These are phyloP conservation scores for Neogobius melanostomus DNA, from an alignment of 2,113 vertebrate genomes.

Conservation along the genomic window DNA sequence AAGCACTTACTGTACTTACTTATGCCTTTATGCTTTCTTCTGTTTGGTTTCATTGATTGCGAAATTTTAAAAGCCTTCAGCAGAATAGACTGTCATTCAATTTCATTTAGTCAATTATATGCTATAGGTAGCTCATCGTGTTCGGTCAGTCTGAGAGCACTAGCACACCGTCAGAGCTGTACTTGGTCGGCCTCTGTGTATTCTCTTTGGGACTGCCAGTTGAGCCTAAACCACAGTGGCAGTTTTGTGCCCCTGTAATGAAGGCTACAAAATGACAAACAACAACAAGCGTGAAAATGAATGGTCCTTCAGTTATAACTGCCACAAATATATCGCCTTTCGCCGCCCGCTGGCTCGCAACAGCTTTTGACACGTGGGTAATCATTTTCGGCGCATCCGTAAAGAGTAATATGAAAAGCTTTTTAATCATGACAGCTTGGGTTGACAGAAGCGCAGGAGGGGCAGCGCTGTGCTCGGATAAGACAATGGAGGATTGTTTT, in stretches of 20 bases:
- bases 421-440: constrained; percentile 36
- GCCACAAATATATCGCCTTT: constrained; percentile 35
- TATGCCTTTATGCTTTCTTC: too few relatives aligned
- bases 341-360: constrained; percentile 21
- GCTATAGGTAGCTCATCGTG: too few relatives aligned
- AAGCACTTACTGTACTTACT: too few relatives aligned
- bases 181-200: not conserved
- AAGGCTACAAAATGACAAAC: constrained; percentile 56
- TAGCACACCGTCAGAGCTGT: not conserved
- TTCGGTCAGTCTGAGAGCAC: too few relatives aligned
- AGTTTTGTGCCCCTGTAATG: constrained; percentile 53
- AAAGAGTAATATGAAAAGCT: constrained; percentile 42
- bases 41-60: too few relatives aligned
- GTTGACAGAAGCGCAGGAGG: constrained; percentile 32
- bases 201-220: constrained; percentile 34
- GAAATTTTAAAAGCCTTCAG: too few relatives aligned
- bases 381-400: constrained; percentile 49
- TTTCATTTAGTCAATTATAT: too few relatives aligned
- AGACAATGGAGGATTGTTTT: not conserved
- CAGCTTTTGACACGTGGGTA: constrained; percentile 50
- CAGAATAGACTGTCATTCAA: too few relatives aligned
- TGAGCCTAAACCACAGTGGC: constrained; percentile 61
- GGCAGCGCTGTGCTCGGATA: constrained; percentile 16
- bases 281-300: constrained; percentile 45
- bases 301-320: constrained; percentile 31